Conservation (phyloP, 2,888 invertebrate genomes). For the Tachystola acroxantha region DNA sequence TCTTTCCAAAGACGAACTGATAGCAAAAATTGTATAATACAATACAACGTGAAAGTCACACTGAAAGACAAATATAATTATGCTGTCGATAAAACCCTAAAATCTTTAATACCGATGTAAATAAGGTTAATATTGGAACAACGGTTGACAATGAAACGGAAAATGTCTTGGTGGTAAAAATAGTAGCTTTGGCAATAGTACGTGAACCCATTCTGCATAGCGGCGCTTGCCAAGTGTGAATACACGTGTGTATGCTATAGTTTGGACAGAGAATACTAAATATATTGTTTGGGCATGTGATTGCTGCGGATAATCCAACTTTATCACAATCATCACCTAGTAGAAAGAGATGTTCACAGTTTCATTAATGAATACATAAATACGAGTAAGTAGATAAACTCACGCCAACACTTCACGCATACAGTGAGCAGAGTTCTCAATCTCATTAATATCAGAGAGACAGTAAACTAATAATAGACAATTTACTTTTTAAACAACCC, state of each 20-base stretch:
- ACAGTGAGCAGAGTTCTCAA: no score
- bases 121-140: conserved; percentile 8
- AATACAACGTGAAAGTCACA: conserved; percentile 6
- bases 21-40: not conserved
- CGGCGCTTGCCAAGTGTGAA: conserved; percentile 43
- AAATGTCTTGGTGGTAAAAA: conserved; percentile 34
- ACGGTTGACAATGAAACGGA: conserved; percentile 8
- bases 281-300: not conserved
- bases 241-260: conserved; percentile 11
- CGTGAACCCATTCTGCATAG: conserved; percentile 34
- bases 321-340: no score
- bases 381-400: no score
- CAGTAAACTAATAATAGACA: no score
- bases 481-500: no score
- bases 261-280: not conserved
- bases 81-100: not conserved
- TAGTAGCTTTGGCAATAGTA: conserved; percentile 28
- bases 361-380: no score
- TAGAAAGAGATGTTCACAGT: no score
- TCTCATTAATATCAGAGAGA: no score
- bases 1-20: not conserved
- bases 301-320: no score
- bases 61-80: conserved; percentile 2
- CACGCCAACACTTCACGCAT: no score
- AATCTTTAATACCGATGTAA: not conserved